Percentiles rank a stretch among this genome's conserved stretches.
Conservation (phyloP, 2,797 vertebrate species). For the Tapirus indicus region DNA sequence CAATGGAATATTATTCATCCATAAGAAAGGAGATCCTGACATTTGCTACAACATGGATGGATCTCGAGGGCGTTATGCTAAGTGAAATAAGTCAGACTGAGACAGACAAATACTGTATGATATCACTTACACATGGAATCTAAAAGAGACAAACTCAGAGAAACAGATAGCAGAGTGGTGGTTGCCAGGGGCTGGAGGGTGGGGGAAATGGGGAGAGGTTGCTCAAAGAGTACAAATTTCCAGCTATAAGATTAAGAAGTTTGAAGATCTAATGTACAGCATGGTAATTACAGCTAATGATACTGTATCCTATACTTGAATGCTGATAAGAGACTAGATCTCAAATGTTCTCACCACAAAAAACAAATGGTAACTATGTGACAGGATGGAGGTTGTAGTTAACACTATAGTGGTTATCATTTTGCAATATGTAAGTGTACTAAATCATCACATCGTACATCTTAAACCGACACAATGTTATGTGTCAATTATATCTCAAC, state of each 20-base stretch:
- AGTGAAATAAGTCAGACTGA: neutral
- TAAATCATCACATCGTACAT: neutral
- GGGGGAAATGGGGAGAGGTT: neutral
- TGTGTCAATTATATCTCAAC: neutral
- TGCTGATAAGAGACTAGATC: neutral
- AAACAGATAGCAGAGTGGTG: neutral
- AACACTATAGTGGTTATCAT: neutral
- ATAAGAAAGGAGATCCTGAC: neutral
- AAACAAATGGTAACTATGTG: neutral
- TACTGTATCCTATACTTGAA: neutral
- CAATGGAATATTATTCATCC: neutral
- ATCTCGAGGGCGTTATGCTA: neutral
- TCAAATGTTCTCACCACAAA: neutral
- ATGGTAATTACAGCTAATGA: neutral
- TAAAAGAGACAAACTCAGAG: neutral
- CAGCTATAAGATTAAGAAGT: neutral
- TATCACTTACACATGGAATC: neutral
- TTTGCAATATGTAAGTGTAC: neutral
- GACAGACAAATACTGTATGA: neutral
- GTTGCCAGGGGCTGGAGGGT: neutral
- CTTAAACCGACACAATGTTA: neutral
- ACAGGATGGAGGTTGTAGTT: neutral
- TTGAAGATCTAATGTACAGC: neutral
- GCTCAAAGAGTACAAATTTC: neutral
- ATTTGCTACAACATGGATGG: neutral